Evolutionary conservation across 2,797 vertebrate species (phyloP).

Genomic region (Phrynocephalus guinanensis): DNA sequence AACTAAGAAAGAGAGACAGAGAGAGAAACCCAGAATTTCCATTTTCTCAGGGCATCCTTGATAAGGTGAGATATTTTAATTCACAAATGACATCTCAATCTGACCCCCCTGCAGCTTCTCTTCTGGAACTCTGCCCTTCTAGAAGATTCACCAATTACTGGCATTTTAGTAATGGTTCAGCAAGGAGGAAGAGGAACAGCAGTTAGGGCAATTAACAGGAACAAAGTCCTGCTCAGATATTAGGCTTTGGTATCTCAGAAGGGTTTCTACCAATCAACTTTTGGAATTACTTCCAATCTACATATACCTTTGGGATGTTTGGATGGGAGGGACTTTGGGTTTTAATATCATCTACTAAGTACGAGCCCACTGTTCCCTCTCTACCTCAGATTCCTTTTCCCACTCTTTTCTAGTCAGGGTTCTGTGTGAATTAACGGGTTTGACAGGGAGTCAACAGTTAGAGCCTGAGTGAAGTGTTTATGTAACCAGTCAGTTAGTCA

Average conservation of each 20-base stretch:
- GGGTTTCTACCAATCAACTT: constrained; percentile 35
- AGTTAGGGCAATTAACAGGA: constrained; percentile 7
- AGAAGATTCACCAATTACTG: constrained; percentile 20
- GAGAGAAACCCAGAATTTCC: constrained; percentile 2
- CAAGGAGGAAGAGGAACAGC: constrained; percentile 33
- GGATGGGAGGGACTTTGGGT: too few species aligned
- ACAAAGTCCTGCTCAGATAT: constrained; percentile 45
- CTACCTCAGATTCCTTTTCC: background rate
- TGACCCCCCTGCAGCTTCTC: background rate
- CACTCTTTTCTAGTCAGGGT: background rate
- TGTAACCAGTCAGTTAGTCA: too few species aligned
- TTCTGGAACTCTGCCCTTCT: background rate
- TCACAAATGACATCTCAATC: constrained; percentile 8
- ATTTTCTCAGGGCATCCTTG: constrained; percentile 30
- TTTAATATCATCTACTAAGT: too few species aligned
- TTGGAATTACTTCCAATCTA: too few species aligned
- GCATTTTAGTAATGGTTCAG: constrained; percentile 42
- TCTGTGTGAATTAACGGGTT: too few species aligned
- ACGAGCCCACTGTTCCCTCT: background rate
- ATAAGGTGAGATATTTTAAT: constrained; percentile 29
- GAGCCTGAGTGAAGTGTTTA: too few species aligned
- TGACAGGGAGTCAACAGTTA: too few species aligned
- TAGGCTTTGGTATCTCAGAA: constrained; percentile 55
- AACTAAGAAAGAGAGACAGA: background rate
- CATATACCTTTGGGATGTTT: too few species aligned